phyloP scores from a whole-genome alignment of 2,797 vertebrate genomes.

The Myiothlypis chrysogaster region DNA sequence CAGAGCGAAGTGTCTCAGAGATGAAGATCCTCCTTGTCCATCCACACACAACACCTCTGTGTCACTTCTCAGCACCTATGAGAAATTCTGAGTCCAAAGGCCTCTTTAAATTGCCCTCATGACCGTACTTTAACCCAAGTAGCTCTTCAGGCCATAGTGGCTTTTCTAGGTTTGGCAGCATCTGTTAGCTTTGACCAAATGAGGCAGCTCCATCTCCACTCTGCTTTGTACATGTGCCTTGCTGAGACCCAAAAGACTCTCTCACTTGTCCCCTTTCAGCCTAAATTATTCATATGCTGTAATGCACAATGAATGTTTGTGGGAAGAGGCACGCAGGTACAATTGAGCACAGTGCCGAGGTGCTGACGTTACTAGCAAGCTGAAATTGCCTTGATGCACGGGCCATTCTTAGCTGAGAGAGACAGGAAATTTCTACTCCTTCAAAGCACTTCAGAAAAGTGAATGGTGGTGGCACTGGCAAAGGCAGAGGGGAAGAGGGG shows the following conservation, averaged over 20 bases:
- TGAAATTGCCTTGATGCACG: not conserved
- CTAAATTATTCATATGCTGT: slow-evolving; percentile 62
- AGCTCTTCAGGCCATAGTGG: not conserved
- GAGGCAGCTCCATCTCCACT: not conserved
- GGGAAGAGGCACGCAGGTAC: slow-evolving; percentile 20
- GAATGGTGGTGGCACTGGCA: not conserved
- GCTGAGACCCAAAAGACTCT: not conserved
- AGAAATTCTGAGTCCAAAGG: slow-evolving; percentile 4
- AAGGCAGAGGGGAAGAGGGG: not conserved
- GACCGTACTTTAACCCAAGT: not conserved
- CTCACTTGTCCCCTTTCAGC: not conserved
- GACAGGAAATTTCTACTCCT: not conserved
- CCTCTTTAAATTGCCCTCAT: slow-evolving; percentile 6
- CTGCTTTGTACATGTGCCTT: not conserved
- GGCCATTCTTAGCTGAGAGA: not conserved
- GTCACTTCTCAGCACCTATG: not conserved
- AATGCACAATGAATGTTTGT: slow-evolving; percentile 61
- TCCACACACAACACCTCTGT: not conserved
- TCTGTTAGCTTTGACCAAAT: not conserved
- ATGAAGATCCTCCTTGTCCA: not conserved
- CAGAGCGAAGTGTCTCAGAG: not conserved
- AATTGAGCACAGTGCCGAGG: not conserved
- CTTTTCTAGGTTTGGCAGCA: not conserved
- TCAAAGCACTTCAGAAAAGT: not conserved
- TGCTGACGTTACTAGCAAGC: not conserved